Percentiles rank a stretch among this genome's conserved stretches.
Evolutionary conservation across 2,888 invertebrate genomes (phyloP).

Genomic region (Ditula angustiorana): DNA sequence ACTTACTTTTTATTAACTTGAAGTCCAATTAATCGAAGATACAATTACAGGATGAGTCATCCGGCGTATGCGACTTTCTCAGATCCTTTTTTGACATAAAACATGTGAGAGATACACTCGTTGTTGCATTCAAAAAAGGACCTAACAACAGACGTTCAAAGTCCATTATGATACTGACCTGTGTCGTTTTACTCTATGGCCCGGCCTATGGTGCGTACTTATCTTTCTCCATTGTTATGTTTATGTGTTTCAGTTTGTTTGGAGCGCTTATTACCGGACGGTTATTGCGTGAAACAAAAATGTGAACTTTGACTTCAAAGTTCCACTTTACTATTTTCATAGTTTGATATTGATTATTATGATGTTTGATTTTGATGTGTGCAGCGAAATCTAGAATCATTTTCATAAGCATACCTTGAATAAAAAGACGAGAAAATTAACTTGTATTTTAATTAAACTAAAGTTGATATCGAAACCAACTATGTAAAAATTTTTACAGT

Average conservation of each 20-base stretch:
- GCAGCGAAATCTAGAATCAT: no score
- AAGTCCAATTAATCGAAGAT: constrained; percentile 23
- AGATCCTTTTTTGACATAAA: constrained; percentile 81
- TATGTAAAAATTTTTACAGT: no score
- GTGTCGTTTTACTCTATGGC: constrained; percentile 73
- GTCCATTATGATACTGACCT: constrained; percentile 68
- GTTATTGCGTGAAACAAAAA: not conserved
- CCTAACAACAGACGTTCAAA: constrained; percentile 69
- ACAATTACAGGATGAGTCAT: constrained; percentile 60
- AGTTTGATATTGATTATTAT: not conserved
- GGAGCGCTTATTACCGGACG: not conserved
- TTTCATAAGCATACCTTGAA: no score
- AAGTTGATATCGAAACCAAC: no score
- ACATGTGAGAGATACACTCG: constrained; percentile 80
- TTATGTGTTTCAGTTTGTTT: not conserved
- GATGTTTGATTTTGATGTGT: no score
- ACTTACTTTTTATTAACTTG: constrained; percentile 11
- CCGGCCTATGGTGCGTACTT: constrained; percentile 68
- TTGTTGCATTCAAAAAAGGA: constrained; percentile 81
- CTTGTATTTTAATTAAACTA: no score
- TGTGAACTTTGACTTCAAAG: no score
- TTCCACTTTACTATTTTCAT: no score
- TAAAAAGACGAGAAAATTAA: no score
- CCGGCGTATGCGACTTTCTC: constrained; percentile 51
- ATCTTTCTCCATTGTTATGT: no score